Evolutionary conservation across 1,140 invertebrate species (phyloP).

Genomic region (Pseudomyrmex flavicornis): DNA sequence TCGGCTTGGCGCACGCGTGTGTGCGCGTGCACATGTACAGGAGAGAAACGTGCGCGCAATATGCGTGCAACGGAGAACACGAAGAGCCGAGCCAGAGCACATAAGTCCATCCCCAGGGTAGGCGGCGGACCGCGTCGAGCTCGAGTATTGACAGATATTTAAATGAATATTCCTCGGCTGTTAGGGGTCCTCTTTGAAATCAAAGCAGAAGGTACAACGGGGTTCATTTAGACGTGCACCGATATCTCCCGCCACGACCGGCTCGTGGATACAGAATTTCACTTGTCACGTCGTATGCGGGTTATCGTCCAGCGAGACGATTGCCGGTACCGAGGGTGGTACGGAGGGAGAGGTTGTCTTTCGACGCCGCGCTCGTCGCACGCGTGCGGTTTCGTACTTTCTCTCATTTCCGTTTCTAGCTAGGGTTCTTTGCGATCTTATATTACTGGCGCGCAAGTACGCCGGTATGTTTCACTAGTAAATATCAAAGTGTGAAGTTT

Average conservation of each 20-base stretch:
- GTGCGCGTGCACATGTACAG: slow-evolving; percentile 57
- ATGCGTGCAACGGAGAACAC: slow-evolving; percentile 30
- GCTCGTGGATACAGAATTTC: slow-evolving; percentile 74
- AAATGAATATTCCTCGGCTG: slow-evolving; percentile 83
- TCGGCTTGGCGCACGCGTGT: slow-evolving; percentile 57
- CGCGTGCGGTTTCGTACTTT: slow-evolving; percentile 59
- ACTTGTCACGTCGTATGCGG: slow-evolving; percentile 76
- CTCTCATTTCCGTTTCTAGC: slow-evolving; percentile 27
- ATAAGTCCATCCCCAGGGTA: slow-evolving; percentile 78
- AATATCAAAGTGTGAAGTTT: not conserved
- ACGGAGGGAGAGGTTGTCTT: slow-evolving; percentile 49
- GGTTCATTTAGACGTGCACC: slow-evolving; percentile 78
- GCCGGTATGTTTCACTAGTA: not conserved
- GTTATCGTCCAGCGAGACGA: slow-evolving; percentile 69
- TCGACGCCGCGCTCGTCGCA: slow-evolving; percentile 70
- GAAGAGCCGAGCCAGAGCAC: slow-evolving; percentile 67
- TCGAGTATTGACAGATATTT: slow-evolving; percentile 84
- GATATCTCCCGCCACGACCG: slow-evolving; percentile 71
- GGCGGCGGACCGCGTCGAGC: slow-evolving; percentile 72
- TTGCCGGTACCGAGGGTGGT: slow-evolving; percentile 39
- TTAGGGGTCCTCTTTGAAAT: slow-evolving; percentile 82
- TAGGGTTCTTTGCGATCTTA: not conserved
- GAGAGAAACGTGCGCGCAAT: not conserved
- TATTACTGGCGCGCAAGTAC: not conserved
- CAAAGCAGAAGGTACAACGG: slow-evolving; percentile 77